Evolutionary conservation across 2,888 invertebrate genomes (phyloP), one percentile per base, ranked within the genome.

Genomic region (Meghimatium bilineatum): DNA sequence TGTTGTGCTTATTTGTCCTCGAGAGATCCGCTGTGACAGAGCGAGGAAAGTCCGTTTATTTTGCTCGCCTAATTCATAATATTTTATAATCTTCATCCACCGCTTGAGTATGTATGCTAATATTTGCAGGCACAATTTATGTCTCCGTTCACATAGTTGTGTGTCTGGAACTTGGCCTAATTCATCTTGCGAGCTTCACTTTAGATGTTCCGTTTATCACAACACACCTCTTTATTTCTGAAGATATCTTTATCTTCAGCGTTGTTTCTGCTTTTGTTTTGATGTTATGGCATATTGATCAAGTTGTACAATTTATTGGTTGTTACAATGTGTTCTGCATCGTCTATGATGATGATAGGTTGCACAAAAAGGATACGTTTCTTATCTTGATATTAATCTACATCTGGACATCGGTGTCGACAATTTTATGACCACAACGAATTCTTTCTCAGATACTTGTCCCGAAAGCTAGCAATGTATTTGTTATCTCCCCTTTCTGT

Each of bases 1-100:
- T 44, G 80, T 67, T 49, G 66, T 38, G 78, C 49, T 44, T 78
- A 66, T 78, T 78, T 78, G 78, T 78, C 78, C 78, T 78, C 67
- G 67, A 67, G 49, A 63, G 78, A 38, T 44, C n/a, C 63, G 67
- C 67, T n/a, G 3, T 29, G 60, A 14, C 66, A 66, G 66, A 29
- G 23, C 17, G 76, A 63, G 76, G 56, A 76, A 76, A 29, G 12
- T 60, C 26, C 60, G 14, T 76, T 63, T 63, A 34, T 76, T 34
- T 29, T 38, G 56, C 23, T 63, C 38, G 36, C 60, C 60, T 76
- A 26, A 60, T 38, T 63, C 76, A 63, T 63, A 76, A 63, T 63
- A 60, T 63, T 66, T 63, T 29, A 66, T 63, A 36, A 66, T 38
- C 67, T 67, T 67, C 5, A 20, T 49, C 29, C 3, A 49, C 29